Evolutionary conservation across 2,888 invertebrate species (phyloP).

Genomic region (Torymus tubicola): DNA sequence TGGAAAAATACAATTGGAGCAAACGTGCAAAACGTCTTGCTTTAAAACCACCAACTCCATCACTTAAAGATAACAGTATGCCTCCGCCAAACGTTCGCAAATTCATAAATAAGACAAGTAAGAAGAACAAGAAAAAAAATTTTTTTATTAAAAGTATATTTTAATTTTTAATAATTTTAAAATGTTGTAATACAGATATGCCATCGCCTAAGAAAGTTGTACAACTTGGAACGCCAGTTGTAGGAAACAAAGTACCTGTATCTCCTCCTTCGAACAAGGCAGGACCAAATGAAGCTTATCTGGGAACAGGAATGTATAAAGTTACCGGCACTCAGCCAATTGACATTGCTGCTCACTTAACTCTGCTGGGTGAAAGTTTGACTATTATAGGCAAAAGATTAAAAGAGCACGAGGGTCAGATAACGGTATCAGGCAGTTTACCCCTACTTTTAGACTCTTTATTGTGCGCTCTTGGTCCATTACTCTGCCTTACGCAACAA

Average conservation of each 20-base stretch:
- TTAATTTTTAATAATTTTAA: conserved; percentile 1
- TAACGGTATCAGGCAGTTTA: conserved; percentile 95
- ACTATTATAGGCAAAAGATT: conserved; percentile 94
- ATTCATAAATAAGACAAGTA: conserved; percentile 76
- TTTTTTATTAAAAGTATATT: neutral
- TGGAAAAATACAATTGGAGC: conserved; percentile 87
- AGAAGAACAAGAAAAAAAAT: neutral
- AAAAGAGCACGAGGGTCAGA: conserved; percentile 96
- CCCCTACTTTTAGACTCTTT: conserved; percentile 95
- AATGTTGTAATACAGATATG: conserved; percentile 60
- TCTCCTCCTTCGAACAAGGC: conserved; percentile 71
- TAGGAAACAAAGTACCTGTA: conserved; percentile 66
- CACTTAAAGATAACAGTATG: conserved; percentile 71
- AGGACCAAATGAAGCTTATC: conserved; percentile 73
- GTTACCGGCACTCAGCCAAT: conserved; percentile 87
- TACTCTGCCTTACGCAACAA: conserved; percentile 90
- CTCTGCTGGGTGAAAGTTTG: conserved; percentile 93
- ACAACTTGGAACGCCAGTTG: conserved; percentile 73
- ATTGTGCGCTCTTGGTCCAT: conserved; percentile 92
- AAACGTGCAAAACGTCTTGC: conserved; percentile 86
- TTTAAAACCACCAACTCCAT: conserved; percentile 74
- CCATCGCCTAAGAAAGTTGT: conserved; percentile 71
- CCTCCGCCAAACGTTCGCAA: conserved; percentile 71
- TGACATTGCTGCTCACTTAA: conserved; percentile 94
- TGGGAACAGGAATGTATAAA: conserved; percentile 78